These are phyloP conservation scores for Uropsilus gracilis DNA, from an alignment of 2,113 vertebrate species.

Conservation along the genomic window DNA sequence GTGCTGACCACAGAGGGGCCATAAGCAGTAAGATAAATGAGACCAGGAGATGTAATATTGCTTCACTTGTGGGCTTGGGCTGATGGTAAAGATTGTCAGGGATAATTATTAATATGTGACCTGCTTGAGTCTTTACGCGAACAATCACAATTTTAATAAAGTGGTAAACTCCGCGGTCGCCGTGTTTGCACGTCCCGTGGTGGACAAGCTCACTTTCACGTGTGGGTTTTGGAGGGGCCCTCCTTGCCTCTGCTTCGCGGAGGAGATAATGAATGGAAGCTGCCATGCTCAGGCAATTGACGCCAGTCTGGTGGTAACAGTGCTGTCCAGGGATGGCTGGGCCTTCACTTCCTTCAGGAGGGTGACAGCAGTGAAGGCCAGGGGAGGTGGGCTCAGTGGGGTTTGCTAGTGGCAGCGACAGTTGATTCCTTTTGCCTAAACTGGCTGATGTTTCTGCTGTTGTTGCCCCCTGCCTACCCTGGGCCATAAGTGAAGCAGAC, in stretches of 20 bases:
- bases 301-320: not conserved
- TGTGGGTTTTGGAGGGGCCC: constrained; percentile 44
- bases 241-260: not conserved
- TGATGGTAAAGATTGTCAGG: constrained; percentile 93
- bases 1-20: constrained; percentile 90
- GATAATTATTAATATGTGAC: constrained; percentile 95
- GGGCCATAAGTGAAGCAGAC: not conserved
- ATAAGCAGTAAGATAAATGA: constrained; percentile 94
- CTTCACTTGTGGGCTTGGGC: constrained; percentile 91
- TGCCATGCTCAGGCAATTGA: not conserved
- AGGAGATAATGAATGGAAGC: not conserved
- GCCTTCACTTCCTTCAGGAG: not conserved
- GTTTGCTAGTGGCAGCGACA: not conserved
- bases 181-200: not conserved
- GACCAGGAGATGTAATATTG: constrained; percentile 92
- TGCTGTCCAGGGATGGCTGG: rapidly evolving
- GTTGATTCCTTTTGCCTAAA: not conserved
- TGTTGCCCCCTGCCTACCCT: not conserved
- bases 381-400: not conserved
- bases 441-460: not conserved
- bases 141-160: constrained; percentile 88
- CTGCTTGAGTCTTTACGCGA: constrained; percentile 88
- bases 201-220: constrained; percentile 47
- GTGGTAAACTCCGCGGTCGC: constrained; percentile 76
- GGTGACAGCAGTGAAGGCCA: not conserved